Conservation (phyloP, 2,888 invertebrate genomes). For the Macrosiphum euphorbiae region DNA sequence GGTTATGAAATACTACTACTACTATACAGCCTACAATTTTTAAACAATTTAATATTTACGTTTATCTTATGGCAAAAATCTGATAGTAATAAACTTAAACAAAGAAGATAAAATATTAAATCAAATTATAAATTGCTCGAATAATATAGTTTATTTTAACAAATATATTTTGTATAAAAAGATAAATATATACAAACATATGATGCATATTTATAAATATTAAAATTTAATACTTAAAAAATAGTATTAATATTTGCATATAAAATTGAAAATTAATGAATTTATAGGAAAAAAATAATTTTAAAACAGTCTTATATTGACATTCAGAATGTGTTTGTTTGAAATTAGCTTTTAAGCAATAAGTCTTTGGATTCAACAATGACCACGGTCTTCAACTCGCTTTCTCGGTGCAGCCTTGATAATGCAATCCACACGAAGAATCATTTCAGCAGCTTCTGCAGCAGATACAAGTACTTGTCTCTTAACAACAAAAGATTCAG, state of each 20-base stretch:
- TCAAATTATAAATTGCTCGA: not conserved
- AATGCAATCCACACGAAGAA: conserved; percentile 97
- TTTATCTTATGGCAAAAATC: not conserved
- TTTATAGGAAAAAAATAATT: not conserved
- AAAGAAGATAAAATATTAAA: not conserved
- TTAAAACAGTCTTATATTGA: not conserved
- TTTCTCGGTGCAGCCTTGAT: conserved; percentile 91
- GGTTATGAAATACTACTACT: not conserved
- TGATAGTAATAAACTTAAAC: not conserved
- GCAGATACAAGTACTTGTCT: conserved; percentile 95
- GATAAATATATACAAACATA: not conserved
- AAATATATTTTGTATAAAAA: not conserved
- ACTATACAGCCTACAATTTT: not conserved
- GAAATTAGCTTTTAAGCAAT: conserved; percentile 72
- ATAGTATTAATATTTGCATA: not conserved
- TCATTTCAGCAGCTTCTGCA: conserved; percentile 93
- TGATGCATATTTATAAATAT: not conserved
- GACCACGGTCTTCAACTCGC: conserved; percentile 87
- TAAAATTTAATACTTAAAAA: not conserved
- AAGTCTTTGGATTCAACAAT: conserved; percentile 73
- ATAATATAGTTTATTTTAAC: not conserved
- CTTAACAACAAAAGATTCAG: conserved; percentile 98
- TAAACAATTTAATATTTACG: not conserved
- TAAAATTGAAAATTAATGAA: not conserved
- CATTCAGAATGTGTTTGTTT: not conserved